A percentile compares a stretch with the other conserved stretches of the same genome.
These are phyloP conservation scores for Minunthozetes semirufus DNA, from an alignment of 2,888 invertebrate genomes.

Conservation along the genomic window DNA sequence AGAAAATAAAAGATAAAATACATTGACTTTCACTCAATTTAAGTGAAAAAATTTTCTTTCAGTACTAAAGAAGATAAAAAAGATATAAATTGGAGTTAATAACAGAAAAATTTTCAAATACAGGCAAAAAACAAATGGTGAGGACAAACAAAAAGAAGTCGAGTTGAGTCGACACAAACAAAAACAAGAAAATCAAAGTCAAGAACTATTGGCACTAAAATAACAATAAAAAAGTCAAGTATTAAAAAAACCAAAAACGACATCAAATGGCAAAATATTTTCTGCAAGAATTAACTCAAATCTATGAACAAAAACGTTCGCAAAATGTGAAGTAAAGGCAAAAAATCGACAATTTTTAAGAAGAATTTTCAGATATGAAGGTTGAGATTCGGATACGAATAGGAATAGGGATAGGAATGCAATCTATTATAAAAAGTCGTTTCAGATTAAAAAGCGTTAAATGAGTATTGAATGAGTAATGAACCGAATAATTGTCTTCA, in stretches of 20 bases:
- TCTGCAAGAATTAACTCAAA: background rate
- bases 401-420: constrained; percentile 5
- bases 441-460: background rate
- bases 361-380: background rate
- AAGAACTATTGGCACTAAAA: background rate
- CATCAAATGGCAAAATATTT: background rate
- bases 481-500: background rate
- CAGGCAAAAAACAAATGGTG: background rate
- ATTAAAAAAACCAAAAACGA: background rate
- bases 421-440: background rate
- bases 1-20: constrained; percentile 5
- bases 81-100: background rate
- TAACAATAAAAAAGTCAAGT: background rate
- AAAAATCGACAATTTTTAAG: background rate
- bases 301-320: no score
- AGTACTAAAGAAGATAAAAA: background rate
- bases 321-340: no score
- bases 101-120: background rate
- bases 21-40: constrained; percentile 25
- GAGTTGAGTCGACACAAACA: background rate
- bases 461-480: constrained; percentile 28
- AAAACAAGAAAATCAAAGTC: background rate
- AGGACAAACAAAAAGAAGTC: background rate
- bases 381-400: no score
- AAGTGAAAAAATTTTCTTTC: background rate